phyloP scores from a whole-genome alignment of 2,797 vertebrate genomes.

The Ambastaia sidthimunki region DNA sequence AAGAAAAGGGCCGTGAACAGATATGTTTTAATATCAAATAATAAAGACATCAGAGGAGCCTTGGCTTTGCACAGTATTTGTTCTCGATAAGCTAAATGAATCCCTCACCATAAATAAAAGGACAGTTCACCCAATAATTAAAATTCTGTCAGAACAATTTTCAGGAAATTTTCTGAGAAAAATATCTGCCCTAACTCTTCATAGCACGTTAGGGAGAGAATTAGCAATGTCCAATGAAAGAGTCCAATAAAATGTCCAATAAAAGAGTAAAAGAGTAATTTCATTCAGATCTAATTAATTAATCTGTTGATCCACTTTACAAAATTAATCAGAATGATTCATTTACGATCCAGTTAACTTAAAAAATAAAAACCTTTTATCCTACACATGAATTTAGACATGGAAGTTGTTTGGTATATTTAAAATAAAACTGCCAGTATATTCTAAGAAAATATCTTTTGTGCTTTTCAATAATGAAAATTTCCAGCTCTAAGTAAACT shows the following conservation, averaged over 20 bases:
- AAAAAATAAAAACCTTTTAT: no score
- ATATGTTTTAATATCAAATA: conserved; percentile 32
- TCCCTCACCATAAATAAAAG: neutral
- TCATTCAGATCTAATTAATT: no score
- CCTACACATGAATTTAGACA: no score
- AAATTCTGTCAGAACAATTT: neutral
- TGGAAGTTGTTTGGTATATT: no score
- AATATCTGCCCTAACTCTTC: neutral
- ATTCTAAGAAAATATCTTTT: no score
- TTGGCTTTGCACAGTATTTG: conserved; percentile 27
- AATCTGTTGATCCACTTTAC: no score
- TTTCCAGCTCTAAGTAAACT: neutral
- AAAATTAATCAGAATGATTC: no score
- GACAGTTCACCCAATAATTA: neutral
- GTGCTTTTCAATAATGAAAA: neutral
- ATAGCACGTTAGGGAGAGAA: neutral
- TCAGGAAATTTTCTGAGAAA: neutral
- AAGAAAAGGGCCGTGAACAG: conserved; percentile 5
- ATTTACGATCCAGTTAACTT: no score
- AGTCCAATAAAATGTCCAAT: no score
- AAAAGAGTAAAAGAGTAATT: no score
- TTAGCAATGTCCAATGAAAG: neutral
- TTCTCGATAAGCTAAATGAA: conserved; percentile 38
- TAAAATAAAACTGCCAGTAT: no score
- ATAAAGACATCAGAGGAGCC: conserved; percentile 26